A percentile compares a stretch with the other conserved stretches of the same genome.
Evolutionary conservation across 2,888 invertebrate species (phyloP).

Genomic region (Rhagophthalmus giganteus): DNA sequence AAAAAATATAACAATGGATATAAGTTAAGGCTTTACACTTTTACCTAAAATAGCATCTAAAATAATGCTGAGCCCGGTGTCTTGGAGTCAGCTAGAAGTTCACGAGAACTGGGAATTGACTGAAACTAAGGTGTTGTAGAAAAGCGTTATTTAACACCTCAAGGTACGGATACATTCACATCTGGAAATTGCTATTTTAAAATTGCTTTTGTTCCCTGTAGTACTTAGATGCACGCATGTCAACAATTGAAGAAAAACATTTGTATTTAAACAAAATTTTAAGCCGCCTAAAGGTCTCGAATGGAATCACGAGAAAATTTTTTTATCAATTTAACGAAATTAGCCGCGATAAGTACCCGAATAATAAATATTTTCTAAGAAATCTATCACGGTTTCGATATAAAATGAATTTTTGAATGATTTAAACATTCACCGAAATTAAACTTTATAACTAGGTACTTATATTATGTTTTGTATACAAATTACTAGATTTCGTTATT

Average conservation of each 20-base stretch:
- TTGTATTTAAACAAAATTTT: not conserved
- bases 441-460: too few relatives aligned
- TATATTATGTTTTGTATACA: too few relatives aligned
- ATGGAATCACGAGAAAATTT: too few relatives aligned
- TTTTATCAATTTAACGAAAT: too few relatives aligned
- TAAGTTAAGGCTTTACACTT: conserved; percentile 19
- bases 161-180: conserved; percentile 32
- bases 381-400: too few relatives aligned
- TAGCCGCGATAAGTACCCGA: too few relatives aligned
- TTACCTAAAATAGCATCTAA: conserved; percentile 23
- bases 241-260: conserved; percentile 13
- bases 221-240: conserved; percentile 15
- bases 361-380: too few relatives aligned
- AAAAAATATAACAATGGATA: conserved; percentile 11
- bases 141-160: conserved; percentile 40
- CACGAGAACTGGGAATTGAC: conserved; percentile 41
- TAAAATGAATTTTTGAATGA: too few relatives aligned
- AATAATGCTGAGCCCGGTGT: conserved; percentile 26
- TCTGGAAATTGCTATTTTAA: conserved; percentile 34
- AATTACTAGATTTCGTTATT: too few relatives aligned
- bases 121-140: conserved; percentile 40
- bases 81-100: conserved; percentile 37
- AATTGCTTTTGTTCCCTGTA: conserved; percentile 28
- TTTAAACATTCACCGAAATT: too few relatives aligned
- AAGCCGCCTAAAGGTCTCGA: too few relatives aligned